Evolutionary conservation across 2,888 invertebrate genomes (phyloP), one percentile per base, ranked within the genome.

Genomic region (Euphydryas editha): DNA sequence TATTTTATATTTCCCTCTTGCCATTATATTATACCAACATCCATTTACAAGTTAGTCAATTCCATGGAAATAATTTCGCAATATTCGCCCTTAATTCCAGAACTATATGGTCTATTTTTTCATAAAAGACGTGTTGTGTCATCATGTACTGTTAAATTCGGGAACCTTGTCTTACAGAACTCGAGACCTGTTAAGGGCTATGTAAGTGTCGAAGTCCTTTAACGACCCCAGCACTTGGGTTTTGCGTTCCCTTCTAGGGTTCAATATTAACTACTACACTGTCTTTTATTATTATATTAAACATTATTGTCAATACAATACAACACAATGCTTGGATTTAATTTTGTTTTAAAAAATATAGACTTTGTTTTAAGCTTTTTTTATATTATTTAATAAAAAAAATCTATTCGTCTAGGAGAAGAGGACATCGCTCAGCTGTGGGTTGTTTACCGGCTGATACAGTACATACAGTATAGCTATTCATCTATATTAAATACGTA

Each of bases 191-290:
- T 65, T 65, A 68, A 68, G 73, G 58, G 71, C 54, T 65, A 62
- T 60, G 69, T 65, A 69, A 69, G 71, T 69, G 59, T 65, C 67
- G 59, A 60, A 63, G 67, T 44, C 60, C 65, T 66, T 69, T 73
- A 73, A 73, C 73, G 71, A 73, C 69, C 65, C 61, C 67, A 63
- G 61, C 70, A 68, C 71, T 72, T 59, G 71, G 61, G 59, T 62
- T 58, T 60, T 51, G 55, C 59, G n/a, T 11, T 24, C 67, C 62
- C 62, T 67, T 70, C 67, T 67, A 67, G 70, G 58, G 68, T 56
- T 58, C 72, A 62, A 44, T 72, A 51, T 21, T 15, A 44, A 44
- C n/a, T n/a, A 6, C n/a, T 44, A n/a, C 6, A n/a, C n/a, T n/a
- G 5, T 44, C 4, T 42, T 44, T 44, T 6, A n/a, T 44, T 44